Evolutionary conservation across 2,797 vertebrate genomes (phyloP), one percentile per base, ranked within the genome.

Genomic region (Siniperca obscura): DNA sequence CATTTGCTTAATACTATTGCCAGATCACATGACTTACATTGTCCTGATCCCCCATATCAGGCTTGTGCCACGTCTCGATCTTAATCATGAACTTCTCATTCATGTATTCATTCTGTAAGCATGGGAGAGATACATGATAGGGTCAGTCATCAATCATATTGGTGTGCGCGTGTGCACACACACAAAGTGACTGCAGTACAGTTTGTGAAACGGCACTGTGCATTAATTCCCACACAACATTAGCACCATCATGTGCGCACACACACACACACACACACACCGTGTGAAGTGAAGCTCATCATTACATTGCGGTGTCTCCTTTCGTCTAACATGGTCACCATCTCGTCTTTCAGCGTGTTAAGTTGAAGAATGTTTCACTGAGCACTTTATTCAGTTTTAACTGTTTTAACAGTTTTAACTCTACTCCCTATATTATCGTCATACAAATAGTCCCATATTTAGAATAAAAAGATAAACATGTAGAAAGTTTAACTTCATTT

Each of bases 41-140:
- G 5, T 98, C 97, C 91, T 95, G 93, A 4, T 95, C 95, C 70
- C 98, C 98, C 78, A 98, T 91, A 88, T 99, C 98, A 59, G 97
- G 95, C 92, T 98, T 99, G 95, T 99, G 98, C 98, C 98, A 99
- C 6, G 98, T 99, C 95, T 98, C 98, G 68, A 99, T 99, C 95
- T 97, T 98, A 90, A 99, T 96, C 85, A 96, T 90, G 91, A 99
- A 99, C 73, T 97, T 95, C 13, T 98, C 97, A 71, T 97, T 96
- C 98, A 99, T 98, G 94, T 97, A 99, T 44, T 95, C 92, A 78
- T 97, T 99, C 98, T 99, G 93, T 48, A 90, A 91, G 25, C 70
- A 79, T 2, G 14, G 12, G 19, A 86, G 30, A 83, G 9, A 87
- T 0, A 55, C 14, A 70, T 0, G 14, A 25, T 0, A 16, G 21